Conservation (phyloP, 2,797 vertebrate genomes). For the Muscicapa comitata region DNA sequence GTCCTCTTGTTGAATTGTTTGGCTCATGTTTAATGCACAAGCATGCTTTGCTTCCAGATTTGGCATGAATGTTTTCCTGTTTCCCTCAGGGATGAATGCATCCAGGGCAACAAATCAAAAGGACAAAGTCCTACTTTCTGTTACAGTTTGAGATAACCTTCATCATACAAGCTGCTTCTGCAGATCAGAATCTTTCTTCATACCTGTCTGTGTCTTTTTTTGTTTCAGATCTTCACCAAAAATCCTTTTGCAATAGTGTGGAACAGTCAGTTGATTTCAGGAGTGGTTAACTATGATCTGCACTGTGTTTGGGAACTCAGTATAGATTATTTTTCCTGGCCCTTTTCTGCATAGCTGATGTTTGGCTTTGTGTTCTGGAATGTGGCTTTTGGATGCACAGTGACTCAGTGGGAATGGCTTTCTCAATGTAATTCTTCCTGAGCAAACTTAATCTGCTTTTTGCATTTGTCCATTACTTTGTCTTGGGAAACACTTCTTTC, state of each 20-base stretch:
- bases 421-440: background rate
- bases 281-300: background rate
- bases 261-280: background rate
- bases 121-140: background rate
- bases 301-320: background rate
- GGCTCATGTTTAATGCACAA: slow-evolving; percentile 43
- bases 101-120: background rate
- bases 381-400: background rate
- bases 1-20: slow-evolving; percentile 8
- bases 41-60: background rate
- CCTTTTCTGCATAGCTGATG: background rate
- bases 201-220: background rate
- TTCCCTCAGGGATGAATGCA: slow-evolving; percentile 8
- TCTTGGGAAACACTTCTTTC: background rate
- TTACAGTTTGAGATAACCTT: background rate
- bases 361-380: background rate
- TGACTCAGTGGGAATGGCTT: background rate
- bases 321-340: background rate
- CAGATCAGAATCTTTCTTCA: background rate
- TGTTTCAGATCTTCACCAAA: background rate
- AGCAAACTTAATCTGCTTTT: background rate
- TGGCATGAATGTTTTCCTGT: background rate
- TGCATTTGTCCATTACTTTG: background rate
- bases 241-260: background rate
- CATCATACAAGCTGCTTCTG: background rate